These are phyloP conservation scores for Cliona cf. orientalis DNA, from an alignment of 37 sponge, comb jelly and placozoan species.

Conservation along the genomic window DNA sequence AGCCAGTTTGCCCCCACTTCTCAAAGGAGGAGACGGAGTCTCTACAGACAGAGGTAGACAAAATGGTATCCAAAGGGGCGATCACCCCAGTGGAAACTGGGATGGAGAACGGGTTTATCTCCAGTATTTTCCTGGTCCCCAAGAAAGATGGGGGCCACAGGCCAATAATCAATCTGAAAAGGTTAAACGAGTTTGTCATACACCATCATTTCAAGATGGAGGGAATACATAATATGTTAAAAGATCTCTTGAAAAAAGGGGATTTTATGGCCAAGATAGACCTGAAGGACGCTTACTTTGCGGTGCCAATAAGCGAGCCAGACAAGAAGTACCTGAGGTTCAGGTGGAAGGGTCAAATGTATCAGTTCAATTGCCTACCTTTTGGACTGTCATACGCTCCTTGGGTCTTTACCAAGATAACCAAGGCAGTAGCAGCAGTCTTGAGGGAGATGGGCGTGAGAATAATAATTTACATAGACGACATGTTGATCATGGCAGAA, in stretches of 20 bases:
- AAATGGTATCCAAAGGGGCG: constrained; percentile 11
- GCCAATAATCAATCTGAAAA: constrained; percentile 53
- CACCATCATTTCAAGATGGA: constrained; percentile 68
- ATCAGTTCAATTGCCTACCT: constrained; percentile 53
- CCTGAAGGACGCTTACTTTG: constrained; percentile 62
- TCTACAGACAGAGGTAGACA: constrained; percentile 14
- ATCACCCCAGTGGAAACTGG: background rate
- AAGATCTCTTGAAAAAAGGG: constrained; percentile 33
- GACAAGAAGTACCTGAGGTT: constrained; percentile 20
- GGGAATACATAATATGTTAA: constrained; percentile 36
- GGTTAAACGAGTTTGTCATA: constrained; percentile 27
- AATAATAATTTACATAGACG: constrained; percentile 48
- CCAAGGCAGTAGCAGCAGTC: constrained; percentile 24
- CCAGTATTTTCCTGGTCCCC: constrained; percentile 48
- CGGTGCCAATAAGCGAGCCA: background rate
- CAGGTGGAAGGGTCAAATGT: background rate
- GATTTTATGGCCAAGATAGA: constrained; percentile 39
- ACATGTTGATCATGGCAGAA: constrained; percentile 53
- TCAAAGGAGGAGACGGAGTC: background rate
- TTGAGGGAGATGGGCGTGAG: constrained; percentile 30
- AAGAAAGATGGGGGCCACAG: constrained; percentile 55
- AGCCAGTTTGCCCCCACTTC: constrained; percentile 7
- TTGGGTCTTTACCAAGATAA: constrained; percentile 56
- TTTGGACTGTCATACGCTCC: constrained; percentile 60
- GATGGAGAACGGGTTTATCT: constrained; percentile 31